Percentiles rank a stretch among this genome's conserved stretches.
phyloP scores from a whole-genome alignment of 2,888 invertebrate genomes.

The Antheraea yamamai region DNA sequence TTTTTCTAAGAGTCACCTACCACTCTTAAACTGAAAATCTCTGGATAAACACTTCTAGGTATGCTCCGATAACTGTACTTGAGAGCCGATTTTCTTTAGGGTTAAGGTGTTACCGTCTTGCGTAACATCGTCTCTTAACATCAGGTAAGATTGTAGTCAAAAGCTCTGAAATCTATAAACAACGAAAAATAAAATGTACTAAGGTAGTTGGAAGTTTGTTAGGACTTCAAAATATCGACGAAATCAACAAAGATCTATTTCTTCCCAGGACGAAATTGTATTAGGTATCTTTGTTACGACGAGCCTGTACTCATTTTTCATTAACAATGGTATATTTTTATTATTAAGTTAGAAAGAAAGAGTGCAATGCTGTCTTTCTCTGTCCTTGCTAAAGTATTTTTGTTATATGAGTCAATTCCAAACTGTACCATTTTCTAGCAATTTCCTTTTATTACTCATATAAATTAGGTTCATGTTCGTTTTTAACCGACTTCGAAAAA shows the following conservation, averaged over 20 bases:
- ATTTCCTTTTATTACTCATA: background rate
- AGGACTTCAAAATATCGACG: background rate
- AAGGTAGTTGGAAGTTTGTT: background rate
- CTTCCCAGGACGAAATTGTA: too few relatives aligned
- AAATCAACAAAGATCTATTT: background rate
- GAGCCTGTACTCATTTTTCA: background rate
- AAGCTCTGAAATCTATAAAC: too few relatives aligned
- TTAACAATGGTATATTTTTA: background rate
- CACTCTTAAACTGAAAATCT: too few relatives aligned
- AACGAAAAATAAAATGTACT: too few relatives aligned
- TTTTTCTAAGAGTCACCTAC: too few relatives aligned
- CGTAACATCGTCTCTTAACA: too few relatives aligned
- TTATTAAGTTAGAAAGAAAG: background rate
- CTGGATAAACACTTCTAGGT: too few relatives aligned
- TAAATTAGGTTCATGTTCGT: background rate
- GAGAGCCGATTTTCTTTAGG: too few relatives aligned
- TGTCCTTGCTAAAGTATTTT: background rate
- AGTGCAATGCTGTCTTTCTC: background rate
- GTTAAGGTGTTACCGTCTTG: too few relatives aligned
- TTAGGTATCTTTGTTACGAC: background rate
- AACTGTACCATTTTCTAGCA: background rate
- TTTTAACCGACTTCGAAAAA: background rate
- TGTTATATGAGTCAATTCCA: background rate
- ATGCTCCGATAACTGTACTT: too few relatives aligned
- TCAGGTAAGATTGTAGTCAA: too few relatives aligned